Conservation (phyloP, 2,797 vertebrate species). For the Rhyacichthys aspro region DNA sequence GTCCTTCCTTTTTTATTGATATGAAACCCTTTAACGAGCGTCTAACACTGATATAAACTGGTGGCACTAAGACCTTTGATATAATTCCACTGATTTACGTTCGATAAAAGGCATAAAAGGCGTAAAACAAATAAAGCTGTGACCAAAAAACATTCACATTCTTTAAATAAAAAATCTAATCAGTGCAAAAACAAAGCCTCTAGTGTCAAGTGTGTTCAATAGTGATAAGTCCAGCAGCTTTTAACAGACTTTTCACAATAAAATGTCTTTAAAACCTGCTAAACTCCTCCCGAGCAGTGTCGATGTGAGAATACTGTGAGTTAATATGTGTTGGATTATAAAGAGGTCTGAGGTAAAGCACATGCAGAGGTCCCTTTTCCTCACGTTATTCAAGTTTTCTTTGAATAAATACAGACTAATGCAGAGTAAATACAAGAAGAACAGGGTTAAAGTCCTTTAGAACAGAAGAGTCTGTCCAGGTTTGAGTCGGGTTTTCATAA, state of each 20-base stretch:
- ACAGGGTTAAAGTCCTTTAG: neutral
- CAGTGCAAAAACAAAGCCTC: slow-evolving; percentile 73
- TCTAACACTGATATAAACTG: neutral
- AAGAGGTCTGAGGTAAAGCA: slow-evolving; percentile 20
- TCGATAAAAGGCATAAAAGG: slow-evolving; percentile 65
- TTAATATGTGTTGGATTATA: neutral
- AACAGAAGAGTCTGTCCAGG: neutral
- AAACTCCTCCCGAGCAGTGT: neutral
- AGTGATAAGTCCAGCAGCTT: neutral
- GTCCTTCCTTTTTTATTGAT: neutral
- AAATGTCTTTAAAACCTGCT: neutral
- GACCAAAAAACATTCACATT: slow-evolving; percentile 75
- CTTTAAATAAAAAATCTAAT: slow-evolving; percentile 69
- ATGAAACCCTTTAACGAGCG: neutral
- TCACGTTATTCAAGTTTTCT: slow-evolving; percentile 58
- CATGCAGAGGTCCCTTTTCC: slow-evolving; percentile 51
- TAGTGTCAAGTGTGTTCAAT: slow-evolving; percentile 33
- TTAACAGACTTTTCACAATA: neutral
- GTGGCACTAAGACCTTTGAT: neutral
- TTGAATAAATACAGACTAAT: slow-evolving; percentile 24
- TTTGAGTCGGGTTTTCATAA: too few species aligned
- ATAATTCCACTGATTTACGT: slow-evolving; percentile 14
- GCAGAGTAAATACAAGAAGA: neutral
- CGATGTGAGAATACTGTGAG: neutral
- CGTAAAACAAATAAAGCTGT: slow-evolving; percentile 72